A percentile compares a stretch with the other conserved stretches of the same genome.
phyloP scores from a whole-genome alignment of 2,113 vertebrate genomes.

The Arenaria interpres region DNA sequence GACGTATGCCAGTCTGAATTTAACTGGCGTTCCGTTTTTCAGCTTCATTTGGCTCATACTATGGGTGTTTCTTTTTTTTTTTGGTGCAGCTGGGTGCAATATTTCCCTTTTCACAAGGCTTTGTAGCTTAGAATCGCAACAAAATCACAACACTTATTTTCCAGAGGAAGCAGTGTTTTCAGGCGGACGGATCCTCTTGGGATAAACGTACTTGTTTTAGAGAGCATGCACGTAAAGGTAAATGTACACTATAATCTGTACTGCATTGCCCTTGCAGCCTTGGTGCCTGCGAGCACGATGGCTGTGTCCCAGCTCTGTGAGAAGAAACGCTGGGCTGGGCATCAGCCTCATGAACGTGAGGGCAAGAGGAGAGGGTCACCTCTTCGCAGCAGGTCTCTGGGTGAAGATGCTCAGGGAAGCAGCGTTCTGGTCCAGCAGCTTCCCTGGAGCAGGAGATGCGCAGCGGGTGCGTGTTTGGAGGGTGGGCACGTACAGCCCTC shows the following conservation, averaged over 20 bases:
- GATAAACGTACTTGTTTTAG: fast-evolving
- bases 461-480: fast-evolving
- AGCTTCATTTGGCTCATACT: background rate
- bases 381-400: background rate
- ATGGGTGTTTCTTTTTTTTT: background rate
- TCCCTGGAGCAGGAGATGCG: background rate
- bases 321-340: fast-evolving
- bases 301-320: background rate
- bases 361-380: fast-evolving
- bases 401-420: background rate
- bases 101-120: background rate
- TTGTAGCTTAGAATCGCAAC: background rate
- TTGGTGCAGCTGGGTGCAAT: background rate
- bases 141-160: background rate
- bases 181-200: background rate
- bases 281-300: fast-evolving
- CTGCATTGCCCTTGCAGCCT: background rate
- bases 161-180: background rate
- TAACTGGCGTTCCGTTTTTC: conserved; percentile 21
- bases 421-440: background rate
- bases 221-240: fast-evolving
- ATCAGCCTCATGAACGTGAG: fast-evolving
- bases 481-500: background rate
- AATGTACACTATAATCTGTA: too few species aligned
- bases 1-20: background rate